Conservation (phyloP, 2,113 vertebrate species). For the Hymenochirus boettgeri region DNA sequence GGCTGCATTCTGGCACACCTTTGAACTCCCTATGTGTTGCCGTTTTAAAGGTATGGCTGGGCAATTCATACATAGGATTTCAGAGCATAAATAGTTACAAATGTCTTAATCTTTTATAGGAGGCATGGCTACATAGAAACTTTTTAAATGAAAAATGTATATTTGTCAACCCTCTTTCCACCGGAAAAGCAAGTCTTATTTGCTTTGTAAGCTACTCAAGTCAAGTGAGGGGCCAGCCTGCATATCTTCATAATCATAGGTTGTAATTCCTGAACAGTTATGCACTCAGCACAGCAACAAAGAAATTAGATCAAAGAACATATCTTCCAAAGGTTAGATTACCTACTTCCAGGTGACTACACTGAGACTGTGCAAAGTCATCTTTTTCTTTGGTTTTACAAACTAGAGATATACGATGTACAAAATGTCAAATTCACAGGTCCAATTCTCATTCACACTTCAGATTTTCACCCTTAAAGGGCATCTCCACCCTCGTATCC, state of each 20-base stretch:
- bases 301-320: conserved; percentile 35
- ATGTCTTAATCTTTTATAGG: no score
- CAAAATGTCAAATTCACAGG: background rate
- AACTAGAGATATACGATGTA: background rate
- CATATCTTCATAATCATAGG: conserved; percentile 30
- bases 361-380: background rate
- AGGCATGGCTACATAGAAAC: no score
- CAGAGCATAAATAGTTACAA: no score
- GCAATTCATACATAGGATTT: no score
- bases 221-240: conserved; percentile 9
- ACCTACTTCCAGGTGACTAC: conserved; percentile 25
- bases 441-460: background rate
- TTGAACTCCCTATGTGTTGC: no score
- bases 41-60: no score
- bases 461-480: background rate
- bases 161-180: no score
- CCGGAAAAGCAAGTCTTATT: background rate
- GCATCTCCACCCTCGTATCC: no score
- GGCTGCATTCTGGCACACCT: no score
- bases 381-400: background rate
- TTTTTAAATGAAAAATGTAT: no score
- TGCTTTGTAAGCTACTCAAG: conserved; percentile 1
- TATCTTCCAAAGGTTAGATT: conserved; percentile 16
- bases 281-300: conserved; percentile 31
- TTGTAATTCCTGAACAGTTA: conserved; percentile 27